These are phyloP conservation scores for Ephydatia muelleri DNA, from an alignment of 37 sponge, comb jelly and placozoan genomes.

Conservation along the genomic window DNA sequence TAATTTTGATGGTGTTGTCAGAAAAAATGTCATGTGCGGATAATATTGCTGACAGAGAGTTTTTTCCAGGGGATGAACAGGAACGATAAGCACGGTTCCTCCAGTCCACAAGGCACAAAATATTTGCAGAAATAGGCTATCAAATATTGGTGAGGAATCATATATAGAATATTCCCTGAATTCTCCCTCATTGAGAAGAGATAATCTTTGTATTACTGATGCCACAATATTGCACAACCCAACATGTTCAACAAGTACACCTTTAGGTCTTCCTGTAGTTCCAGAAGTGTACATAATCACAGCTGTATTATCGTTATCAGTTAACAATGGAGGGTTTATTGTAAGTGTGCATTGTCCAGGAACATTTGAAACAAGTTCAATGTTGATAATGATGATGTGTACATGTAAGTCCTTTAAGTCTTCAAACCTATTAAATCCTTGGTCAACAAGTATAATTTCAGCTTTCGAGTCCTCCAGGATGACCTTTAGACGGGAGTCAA, in stretches of 20 bases:
- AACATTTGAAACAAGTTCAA: too few species aligned
- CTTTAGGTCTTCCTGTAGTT: constrained; percentile 24
- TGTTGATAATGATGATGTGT: too few species aligned
- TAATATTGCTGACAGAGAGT: neutral
- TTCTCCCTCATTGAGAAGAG: too few species aligned
- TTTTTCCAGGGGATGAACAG: neutral
- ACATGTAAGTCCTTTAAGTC: too few species aligned
- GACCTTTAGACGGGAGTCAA: neutral
- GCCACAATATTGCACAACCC: neutral
- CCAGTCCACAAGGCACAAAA: neutral
- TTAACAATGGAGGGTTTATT: too few species aligned
- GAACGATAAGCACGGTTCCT: constrained; percentile 1
- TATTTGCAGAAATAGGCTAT: neutral
- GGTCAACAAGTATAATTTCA: neutral
- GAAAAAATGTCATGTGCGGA: neutral
- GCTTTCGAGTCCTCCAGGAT: neutral
- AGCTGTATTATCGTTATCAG: constrained; percentile 2
- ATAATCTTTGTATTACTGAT: neutral
- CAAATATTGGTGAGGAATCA: neutral
- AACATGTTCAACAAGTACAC: constrained; percentile 2
- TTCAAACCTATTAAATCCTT: neutral
- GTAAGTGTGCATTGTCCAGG: too few species aligned
- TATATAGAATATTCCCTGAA: constrained; percentile 1
- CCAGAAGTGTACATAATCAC: constrained; percentile 25
- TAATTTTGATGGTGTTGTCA: constrained; percentile 3